Conservation (phyloP, 1,140 invertebrate species). For the Neotoxoptera formosana region DNA sequence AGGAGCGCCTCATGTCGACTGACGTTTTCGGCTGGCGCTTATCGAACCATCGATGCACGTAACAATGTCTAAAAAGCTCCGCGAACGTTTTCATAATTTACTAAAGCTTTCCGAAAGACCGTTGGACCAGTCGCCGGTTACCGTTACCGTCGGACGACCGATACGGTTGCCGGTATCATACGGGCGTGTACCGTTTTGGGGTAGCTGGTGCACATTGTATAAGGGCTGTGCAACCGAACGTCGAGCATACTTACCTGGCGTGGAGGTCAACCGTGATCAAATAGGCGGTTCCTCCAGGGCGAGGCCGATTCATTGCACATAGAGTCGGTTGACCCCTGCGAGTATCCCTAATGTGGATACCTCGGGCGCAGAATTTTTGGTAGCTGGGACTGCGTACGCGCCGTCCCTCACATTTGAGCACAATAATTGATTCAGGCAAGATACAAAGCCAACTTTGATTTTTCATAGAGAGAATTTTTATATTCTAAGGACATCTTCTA, state of each 20-base stretch:
- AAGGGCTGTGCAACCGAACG: background rate
- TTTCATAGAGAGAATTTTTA: no score
- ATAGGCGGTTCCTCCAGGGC: slow-evolving; percentile 73
- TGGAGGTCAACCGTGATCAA: slow-evolving; percentile 72
- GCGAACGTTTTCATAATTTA: background rate
- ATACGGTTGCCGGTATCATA: rapidly evolving
- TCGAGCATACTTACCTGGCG: slow-evolving; percentile 71
- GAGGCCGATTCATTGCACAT: slow-evolving; percentile 77
- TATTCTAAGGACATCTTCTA: no score
- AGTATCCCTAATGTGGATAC: slow-evolving; percentile 76
- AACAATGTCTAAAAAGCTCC: background rate
- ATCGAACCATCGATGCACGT: background rate
- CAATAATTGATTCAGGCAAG: no score
- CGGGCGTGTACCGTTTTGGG: background rate
- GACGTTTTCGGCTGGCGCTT: background rate
- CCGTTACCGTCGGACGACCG: background rate
- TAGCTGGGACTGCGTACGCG: slow-evolving; percentile 68
- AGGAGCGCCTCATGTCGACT: background rate
- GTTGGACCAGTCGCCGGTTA: background rate
- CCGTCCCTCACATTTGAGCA: slow-evolving; percentile 56
- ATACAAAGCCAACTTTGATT: no score
- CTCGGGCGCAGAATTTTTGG: slow-evolving; percentile 76
- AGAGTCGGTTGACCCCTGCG: slow-evolving; percentile 75
- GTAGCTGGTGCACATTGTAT: background rate
- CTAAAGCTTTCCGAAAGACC: background rate